phyloP scores from a whole-genome alignment of 2,888 invertebrate genomes.

The Lobophora halterata region DNA sequence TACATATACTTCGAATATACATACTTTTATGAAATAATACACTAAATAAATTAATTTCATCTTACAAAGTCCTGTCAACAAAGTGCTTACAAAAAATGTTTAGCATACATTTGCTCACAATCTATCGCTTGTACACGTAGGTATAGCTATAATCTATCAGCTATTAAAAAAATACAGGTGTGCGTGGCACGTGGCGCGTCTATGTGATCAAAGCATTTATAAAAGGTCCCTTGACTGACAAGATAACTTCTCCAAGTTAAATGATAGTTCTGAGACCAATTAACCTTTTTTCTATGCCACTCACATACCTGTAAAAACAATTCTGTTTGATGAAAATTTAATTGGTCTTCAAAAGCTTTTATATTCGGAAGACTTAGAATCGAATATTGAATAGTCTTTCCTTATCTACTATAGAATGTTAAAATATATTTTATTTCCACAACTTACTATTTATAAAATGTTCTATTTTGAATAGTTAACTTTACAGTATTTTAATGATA shows the following conservation, averaged over 20 bases:
- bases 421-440: no score
- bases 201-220: constrained; percentile 14
- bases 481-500: no score
- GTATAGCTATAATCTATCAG: constrained; percentile 8
- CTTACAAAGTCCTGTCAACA: constrained; percentile 9
- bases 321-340: neutral
- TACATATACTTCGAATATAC: no score
- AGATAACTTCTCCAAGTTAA: constrained; percentile 6
- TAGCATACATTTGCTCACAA: constrained; percentile 17
- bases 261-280: constrained; percentile 7
- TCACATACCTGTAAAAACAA: neutral
- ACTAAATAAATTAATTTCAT: neutral
- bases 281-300: constrained; percentile 11
- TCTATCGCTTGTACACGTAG: constrained; percentile 16
- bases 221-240: constrained; percentile 28
- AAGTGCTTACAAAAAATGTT: constrained; percentile 10
- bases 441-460: no score
- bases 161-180: constrained; percentile 27
- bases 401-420: no score
- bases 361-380: no score
- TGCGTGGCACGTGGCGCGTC: constrained; percentile 22
- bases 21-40: no score
- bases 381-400: no score
- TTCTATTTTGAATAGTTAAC: no score
- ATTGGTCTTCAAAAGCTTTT: no score